Evolutionary conservation across 2,797 vertebrate genomes (phyloP).

Genomic region (Falco novaeseelandiae): DNA sequence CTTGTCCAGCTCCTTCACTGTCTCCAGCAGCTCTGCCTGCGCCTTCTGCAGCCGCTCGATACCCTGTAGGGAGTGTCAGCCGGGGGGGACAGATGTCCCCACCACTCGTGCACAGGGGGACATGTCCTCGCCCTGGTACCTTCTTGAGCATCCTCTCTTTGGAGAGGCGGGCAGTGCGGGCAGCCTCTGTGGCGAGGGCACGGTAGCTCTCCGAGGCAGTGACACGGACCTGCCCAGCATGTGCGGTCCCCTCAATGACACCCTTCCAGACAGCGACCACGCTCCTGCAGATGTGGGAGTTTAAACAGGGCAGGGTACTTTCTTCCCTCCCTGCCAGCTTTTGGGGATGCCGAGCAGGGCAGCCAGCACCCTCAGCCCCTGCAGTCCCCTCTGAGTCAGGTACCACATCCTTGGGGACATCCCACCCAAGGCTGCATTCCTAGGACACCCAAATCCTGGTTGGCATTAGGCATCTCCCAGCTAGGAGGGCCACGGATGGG

Average conservation of each 20-base stretch:
- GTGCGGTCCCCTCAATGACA: constrained; percentile 82
- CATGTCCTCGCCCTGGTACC: constrained; percentile 44
- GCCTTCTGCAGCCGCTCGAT: constrained; percentile 83
- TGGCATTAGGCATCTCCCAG: background rate
- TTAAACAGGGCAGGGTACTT: rapidly evolving
- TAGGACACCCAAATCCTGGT: background rate
- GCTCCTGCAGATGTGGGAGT: constrained; percentile 63
- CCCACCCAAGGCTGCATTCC: background rate
- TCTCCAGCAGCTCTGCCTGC: constrained; percentile 85
- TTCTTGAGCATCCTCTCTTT: constrained; percentile 85
- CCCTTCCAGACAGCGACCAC: constrained; percentile 84
- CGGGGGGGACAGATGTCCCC: background rate
- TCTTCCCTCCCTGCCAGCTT: background rate
- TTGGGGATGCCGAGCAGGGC: background rate
- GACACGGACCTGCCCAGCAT: constrained; percentile 78
- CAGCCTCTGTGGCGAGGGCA: constrained; percentile 69
- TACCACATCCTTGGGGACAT: background rate
- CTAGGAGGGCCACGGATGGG: rapidly evolving
- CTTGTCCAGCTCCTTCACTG: constrained; percentile 85
- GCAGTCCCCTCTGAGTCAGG: rapidly evolving
- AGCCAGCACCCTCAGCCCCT: background rate
- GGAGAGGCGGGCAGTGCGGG: constrained; percentile 78
- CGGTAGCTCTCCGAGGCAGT: constrained; percentile 82
- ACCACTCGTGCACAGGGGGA: rapidly evolving
- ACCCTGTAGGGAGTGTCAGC: constrained; percentile 66